These are phyloP conservation scores for Darevskia mixta DNA, from an alignment of 2,797 vertebrate genomes.

Conservation along the genomic window DNA sequence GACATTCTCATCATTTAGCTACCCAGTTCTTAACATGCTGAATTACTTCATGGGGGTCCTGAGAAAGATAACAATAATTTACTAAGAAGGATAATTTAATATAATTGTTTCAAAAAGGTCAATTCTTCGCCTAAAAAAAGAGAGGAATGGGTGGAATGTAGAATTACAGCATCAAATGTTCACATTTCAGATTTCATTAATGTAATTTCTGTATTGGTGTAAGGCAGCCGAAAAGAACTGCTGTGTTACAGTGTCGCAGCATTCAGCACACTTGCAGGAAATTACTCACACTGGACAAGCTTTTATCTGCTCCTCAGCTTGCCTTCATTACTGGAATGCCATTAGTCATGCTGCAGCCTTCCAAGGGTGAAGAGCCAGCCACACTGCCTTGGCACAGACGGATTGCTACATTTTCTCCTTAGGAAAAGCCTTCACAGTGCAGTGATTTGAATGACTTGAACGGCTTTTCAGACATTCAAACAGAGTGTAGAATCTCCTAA, in stretches of 20 bases:
- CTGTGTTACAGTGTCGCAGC: neutral
- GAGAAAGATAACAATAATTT: neutral
- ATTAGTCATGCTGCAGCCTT: constrained; percentile 38
- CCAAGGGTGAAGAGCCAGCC: constrained; percentile 4
- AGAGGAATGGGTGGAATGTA: neutral
- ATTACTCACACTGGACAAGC: constrained; percentile 50
- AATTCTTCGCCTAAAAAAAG: neutral
- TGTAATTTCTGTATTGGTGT: neutral
- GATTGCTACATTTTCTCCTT: constrained; percentile 6
- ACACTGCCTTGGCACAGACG: neutral
- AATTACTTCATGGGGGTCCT: neutral
- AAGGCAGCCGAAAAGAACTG: neutral
- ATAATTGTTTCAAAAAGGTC: neutral
- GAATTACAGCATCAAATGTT: neutral
- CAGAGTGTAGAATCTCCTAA: no score
- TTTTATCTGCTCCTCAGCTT: constrained; percentile 25
- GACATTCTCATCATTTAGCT: neutral
- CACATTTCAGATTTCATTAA: neutral
- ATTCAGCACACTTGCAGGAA: constrained; percentile 37
- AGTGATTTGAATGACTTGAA: neutral
- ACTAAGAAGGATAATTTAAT: neutral
- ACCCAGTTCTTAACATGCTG: neutral
- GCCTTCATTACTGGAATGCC: constrained; percentile 42
- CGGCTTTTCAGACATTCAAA: neutral
- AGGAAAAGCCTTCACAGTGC: neutral